Percentiles rank a stretch among this genome's conserved stretches.
Conservation (phyloP, 2,888 invertebrate genomes). For the Scelioninae gen. 2 region DNA sequence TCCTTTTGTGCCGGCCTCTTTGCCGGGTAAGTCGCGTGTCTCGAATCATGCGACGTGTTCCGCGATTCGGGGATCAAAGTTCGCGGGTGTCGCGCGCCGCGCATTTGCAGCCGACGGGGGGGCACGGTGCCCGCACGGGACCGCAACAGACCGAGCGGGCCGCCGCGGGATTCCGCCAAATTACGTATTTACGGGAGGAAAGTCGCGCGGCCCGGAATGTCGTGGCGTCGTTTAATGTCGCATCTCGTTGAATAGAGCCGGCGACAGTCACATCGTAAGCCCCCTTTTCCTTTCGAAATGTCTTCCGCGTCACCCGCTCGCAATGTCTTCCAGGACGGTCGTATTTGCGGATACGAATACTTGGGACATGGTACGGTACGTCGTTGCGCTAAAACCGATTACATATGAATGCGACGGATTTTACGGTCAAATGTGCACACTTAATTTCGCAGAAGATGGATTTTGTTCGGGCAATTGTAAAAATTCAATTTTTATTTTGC, state of each 20-base stretch:
- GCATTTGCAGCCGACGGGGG: slow-evolving; percentile 46
- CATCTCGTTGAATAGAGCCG: slow-evolving; percentile 56
- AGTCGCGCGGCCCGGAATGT: slow-evolving; percentile 66
- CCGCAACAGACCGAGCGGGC: slow-evolving; percentile 40
- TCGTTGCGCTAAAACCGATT: too few species aligned
- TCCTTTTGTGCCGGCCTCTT: slow-evolving; percentile 49
- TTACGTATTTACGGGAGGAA: slow-evolving; percentile 70
- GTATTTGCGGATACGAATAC: slow-evolving; percentile 11
- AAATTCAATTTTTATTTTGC: too few species aligned
- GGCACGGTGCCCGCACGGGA: slow-evolving; percentile 48
- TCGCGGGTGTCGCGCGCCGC: slow-evolving; percentile 56
- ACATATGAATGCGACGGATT: too few species aligned
- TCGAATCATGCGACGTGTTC: slow-evolving; percentile 53
- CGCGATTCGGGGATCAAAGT: slow-evolving; percentile 54
- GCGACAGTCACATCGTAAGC: slow-evolving; percentile 27
- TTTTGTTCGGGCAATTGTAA: too few species aligned
- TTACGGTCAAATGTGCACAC: too few species aligned
- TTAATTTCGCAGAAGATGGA: too few species aligned
- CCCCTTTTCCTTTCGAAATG: not conserved
- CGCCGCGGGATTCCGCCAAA: slow-evolving; percentile 66
- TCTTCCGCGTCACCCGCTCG: not conserved
- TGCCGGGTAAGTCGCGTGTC: slow-evolving; percentile 37
- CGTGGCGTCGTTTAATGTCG: slow-evolving; percentile 68
- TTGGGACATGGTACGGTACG: too few species aligned
- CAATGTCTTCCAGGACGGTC: not conserved